Percentiles rank a stretch among this genome's conserved stretches.
phyloP scores from a whole-genome alignment of 2,113 vertebrate genomes.

The Tychaedon coryphoeus region DNA sequence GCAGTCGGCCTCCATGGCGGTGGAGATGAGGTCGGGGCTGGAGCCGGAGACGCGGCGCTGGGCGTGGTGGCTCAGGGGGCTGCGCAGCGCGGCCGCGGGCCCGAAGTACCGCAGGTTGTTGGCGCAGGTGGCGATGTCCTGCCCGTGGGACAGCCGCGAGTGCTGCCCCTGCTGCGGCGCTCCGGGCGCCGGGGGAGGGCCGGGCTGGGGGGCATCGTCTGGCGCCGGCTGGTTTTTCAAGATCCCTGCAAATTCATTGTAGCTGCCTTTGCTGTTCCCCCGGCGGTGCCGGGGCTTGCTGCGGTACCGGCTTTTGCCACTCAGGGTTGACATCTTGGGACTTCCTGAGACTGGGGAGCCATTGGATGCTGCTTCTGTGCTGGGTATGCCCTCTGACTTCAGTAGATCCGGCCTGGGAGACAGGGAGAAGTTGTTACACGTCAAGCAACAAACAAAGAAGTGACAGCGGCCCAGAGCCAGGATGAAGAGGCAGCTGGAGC shows the following conservation, averaged over 20 bases:
- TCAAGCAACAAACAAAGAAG: neutral
- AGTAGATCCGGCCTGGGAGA: conserved; percentile 88
- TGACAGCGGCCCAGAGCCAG: rapidly evolving
- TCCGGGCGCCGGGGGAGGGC: neutral
- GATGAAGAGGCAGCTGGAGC: neutral
- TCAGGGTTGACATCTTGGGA: conserved; percentile 87
- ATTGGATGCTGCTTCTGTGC: conserved; percentile 78
- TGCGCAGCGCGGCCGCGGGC: conserved; percentile 90
- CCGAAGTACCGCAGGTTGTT: conserved; percentile 96
- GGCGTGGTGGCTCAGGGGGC: conserved; percentile 91
- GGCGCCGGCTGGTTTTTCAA: conserved; percentile 76
- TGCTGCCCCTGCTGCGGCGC: conserved; percentile 62
- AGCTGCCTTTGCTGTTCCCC: conserved; percentile 94
- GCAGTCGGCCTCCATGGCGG: conserved; percentile 82
- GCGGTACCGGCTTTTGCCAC: conserved; percentile 88
- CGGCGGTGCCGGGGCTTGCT: conserved; percentile 95
- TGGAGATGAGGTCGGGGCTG: conserved; percentile 91
- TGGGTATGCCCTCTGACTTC: conserved; percentile 91
- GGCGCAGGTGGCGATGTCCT: conserved; percentile 89
- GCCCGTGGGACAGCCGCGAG: conserved; percentile 78
- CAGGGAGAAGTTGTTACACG: neutral
- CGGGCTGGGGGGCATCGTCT: conserved; percentile 68
- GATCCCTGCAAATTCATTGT: conserved; percentile 84
- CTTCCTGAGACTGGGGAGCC: conserved; percentile 89
- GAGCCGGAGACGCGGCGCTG: conserved; percentile 86